Base-by-base conservation (phyloP, 2,113 vertebrate genomes). In the Microtus montanus region DNA sequence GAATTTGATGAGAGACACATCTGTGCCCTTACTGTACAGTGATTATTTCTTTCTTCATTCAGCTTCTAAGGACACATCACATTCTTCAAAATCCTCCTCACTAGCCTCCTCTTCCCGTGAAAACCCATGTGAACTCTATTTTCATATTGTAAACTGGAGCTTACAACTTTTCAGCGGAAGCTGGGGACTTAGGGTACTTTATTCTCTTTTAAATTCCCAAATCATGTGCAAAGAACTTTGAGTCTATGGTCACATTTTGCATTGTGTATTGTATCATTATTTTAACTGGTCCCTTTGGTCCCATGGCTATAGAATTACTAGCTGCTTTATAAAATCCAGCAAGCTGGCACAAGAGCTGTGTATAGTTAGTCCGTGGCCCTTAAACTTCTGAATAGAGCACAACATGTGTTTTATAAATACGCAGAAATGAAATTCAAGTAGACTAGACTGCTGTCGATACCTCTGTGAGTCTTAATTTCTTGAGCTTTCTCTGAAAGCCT, bases 401-500 rank as follows among this genome's bases (percentile, higher is more conserved):
- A 54, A 24, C 44, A 54, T 4, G 28, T 95, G 63, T 92, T 82
- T 74, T 74, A n/a, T 73, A 92, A 92, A 38, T 28, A n/a, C 3
- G 22, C 10, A 28, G 4, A 38, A 47, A 30, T 47, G 52, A 64
- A 82, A 94, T 71, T 77, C 63, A 52, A 84, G 83, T 74, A 92
- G 89, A n/a, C 38, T 91, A 92, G 91, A 41, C 38, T 91, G 33
- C 26, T 64, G 33, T 52, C 58, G 64, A 68, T 93, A 86, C 14
- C 68, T 89, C 49, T 61, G 70, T 24, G 71, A 86, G 26, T 78
- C 52, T 83, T 58, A 66, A 49, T 84, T 83, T n/a, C 75, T 96
- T 87, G 49, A 91, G 38, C 49, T 84, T 89, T 89, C 35, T 61
- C 15, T 91, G 63, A 71, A 86, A 82, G n/a, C 41, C 82, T 89